Evolutionary conservation across 2,797 vertebrate species (phyloP).

Genomic region (Cottoperca gobio): DNA sequence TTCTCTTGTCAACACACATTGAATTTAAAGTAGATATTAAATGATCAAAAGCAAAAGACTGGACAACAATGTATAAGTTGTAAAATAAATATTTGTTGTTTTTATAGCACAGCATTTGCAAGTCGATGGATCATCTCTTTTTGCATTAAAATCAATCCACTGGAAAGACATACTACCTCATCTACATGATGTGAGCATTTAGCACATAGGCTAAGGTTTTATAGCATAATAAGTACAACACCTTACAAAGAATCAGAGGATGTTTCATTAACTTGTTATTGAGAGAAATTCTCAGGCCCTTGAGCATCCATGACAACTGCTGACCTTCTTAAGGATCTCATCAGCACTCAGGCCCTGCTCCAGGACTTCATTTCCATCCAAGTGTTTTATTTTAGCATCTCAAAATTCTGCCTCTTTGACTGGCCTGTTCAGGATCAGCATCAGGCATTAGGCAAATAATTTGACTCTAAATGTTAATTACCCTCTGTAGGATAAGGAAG

Average conservation of each 20-base stretch:
- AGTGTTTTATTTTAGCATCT: constrained; percentile 35
- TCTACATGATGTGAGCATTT: neutral
- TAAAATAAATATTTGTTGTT: too few species aligned
- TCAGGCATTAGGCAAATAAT: constrained; percentile 21
- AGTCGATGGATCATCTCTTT: neutral
- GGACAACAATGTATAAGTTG: too few species aligned
- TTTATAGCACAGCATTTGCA: neutral
- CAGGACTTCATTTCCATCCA: constrained; percentile 27
- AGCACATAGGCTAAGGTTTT: neutral
- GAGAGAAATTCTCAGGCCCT: neutral
- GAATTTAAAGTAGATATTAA: neutral
- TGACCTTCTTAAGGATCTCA: constrained; percentile 25
- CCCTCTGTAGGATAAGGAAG: constrained; percentile 1
- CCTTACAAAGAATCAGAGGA: neutral
- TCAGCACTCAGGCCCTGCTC: constrained; percentile 20
- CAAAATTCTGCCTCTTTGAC: neutral
- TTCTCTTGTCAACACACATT: neutral
- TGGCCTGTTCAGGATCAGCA: constrained; percentile 17
- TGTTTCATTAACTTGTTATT: neutral
- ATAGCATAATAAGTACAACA: neutral
- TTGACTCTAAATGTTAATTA: constrained; percentile 20
- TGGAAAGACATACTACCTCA: neutral
- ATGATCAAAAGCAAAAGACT: neutral
- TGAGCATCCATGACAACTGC: constrained; percentile 1
- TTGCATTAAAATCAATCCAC: neutral